These are phyloP conservation scores for Chromobotia macracanthus DNA, from an alignment of 2,797 vertebrate species.

Conservation along the genomic window DNA sequence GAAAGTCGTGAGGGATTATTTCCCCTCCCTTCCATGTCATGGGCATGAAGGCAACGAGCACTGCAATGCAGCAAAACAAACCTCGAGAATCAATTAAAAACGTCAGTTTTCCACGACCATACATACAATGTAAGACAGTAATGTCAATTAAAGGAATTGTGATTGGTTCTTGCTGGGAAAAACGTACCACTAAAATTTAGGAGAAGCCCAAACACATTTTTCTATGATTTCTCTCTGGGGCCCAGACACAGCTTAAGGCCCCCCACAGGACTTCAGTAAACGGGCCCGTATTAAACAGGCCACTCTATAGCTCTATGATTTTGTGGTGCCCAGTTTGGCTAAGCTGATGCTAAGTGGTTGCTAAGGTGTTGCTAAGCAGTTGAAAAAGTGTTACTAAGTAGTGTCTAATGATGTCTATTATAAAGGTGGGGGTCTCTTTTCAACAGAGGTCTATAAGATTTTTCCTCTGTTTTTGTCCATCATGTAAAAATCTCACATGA, in stretches of 20 bases:
- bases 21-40: constrained; percentile 59
- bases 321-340: background rate
- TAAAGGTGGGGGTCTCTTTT: too few relatives aligned
- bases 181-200: background rate
- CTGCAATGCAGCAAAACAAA: constrained; percentile 85
- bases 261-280: too few relatives aligned
- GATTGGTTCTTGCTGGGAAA: background rate
- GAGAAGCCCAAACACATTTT: background rate
- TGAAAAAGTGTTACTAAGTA: background rate
- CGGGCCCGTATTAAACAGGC: too few relatives aligned
- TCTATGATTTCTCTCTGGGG: too few relatives aligned
- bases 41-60: constrained; percentile 64
- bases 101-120: constrained; percentile 58
- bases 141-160: constrained; percentile 20
- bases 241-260: too few relatives aligned
- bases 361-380: background rate
- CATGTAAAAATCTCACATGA: too few relatives aligned
- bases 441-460: too few relatives aligned
- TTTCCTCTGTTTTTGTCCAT: too few relatives aligned
- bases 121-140: background rate
- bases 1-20: constrained; percentile 44
- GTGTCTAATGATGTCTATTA: too few relatives aligned
- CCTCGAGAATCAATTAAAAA: constrained; percentile 65
- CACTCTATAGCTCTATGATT: too few relatives aligned
- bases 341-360: too few relatives aligned